phyloP scores from a whole-genome alignment of 2,113 vertebrate species.

The Tamias sibiricus region DNA sequence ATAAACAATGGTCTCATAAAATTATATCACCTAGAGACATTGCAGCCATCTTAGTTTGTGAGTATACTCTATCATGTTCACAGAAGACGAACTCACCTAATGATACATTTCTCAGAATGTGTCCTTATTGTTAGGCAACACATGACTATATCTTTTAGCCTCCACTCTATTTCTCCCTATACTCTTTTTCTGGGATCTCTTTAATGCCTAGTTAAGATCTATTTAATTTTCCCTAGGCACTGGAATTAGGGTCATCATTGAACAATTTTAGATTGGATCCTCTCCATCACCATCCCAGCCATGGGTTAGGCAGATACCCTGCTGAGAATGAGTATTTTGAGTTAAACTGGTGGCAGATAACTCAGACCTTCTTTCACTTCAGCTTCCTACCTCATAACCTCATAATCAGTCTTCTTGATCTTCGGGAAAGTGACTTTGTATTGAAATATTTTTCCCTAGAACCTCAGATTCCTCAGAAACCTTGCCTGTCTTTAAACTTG shows the following conservation, averaged over 20 bases:
- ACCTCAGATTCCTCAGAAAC: not conserved
- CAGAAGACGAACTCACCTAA: not conserved
- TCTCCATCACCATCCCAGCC: constrained; percentile 75
- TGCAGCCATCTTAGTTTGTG: not conserved
- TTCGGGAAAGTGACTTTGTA: not conserved
- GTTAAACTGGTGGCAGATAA: constrained; percentile 67
- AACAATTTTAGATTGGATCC: constrained; percentile 80
- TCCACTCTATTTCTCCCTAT: not conserved
- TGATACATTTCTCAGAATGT: not conserved
- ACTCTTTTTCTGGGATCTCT: constrained; percentile 41
- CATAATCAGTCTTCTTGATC: constrained; percentile 21
- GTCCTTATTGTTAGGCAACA: not conserved
- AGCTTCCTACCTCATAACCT: constrained; percentile 59
- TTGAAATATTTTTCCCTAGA: not conserved
- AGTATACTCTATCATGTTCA: not conserved
- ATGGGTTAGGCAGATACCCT: constrained; percentile 63
- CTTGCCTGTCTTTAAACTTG: not conserved
- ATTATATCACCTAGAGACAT: not conserved
- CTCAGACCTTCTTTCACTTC: constrained; percentile 70
- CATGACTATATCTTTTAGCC: not conserved
- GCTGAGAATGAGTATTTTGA: constrained; percentile 77
- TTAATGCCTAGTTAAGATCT: constrained; percentile 48
- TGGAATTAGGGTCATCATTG: constrained; percentile 82
- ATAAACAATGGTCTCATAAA: not conserved
- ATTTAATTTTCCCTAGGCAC: constrained; percentile 39